Conservation (phyloP, 2,113 vertebrate species). For the Smithornis capensis region DNA sequence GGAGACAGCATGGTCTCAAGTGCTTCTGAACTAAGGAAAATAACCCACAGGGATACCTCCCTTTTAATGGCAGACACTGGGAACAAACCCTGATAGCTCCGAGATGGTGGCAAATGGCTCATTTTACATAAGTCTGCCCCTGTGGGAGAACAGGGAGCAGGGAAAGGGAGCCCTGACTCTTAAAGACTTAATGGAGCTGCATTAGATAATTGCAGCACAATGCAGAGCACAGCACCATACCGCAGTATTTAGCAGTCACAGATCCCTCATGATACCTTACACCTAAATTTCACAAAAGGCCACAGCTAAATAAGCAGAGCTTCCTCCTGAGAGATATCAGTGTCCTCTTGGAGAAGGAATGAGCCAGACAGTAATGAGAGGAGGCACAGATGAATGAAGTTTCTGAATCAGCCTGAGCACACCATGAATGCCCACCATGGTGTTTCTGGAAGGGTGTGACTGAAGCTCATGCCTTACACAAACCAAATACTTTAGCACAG, state of each 20-base stretch:
- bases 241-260: neutral
- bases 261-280: neutral
- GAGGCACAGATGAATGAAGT: neutral
- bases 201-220: neutral
- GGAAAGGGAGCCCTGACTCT: neutral
- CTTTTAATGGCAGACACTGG: neutral
- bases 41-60: neutral
- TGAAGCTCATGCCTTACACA: neutral
- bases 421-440: accelerated
- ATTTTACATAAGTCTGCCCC: neutral
- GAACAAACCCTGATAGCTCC: neutral
- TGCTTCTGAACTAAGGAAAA: neutral
- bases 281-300: neutral
- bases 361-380: accelerated
- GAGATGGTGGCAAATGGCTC: neutral
- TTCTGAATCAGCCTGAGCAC: neutral
- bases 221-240: neutral
- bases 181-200: neutral
- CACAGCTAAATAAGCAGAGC: neutral
- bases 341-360: neutral
- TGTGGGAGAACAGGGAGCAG: neutral
- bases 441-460: neutral
- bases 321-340: neutral
- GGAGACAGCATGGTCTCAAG: neutral
- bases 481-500: neutral